Evolutionary conservation across 2,113 vertebrate species (phyloP), one percentile per base, ranked within the genome.

Genomic region (Malurus alboscapulatus): DNA sequence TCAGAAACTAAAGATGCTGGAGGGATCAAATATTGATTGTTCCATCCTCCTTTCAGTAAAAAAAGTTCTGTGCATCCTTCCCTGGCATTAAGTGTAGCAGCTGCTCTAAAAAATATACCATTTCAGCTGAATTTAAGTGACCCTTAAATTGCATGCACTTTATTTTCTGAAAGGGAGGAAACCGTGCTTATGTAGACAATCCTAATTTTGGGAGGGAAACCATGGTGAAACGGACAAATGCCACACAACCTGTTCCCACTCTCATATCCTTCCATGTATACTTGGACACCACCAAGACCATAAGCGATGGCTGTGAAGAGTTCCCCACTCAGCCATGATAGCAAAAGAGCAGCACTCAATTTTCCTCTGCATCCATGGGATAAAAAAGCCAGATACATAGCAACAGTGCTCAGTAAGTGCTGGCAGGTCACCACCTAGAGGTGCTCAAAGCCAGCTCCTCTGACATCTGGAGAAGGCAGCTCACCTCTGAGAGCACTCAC

Each of bases 401-500:
- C 53, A 59, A 57, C 4, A 38, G 18, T 3, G 2, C 17, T 59
- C 61, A 75, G 38, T 17, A 73, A 89, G 51, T 53, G 62, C 38
- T 73, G 72, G 59, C 71, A 83, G 67, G 62, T 83, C 84, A 94
- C 81, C 82, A 88, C 44, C 13, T 42, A 91, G 75, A 83, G 82
- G 67, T 90, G 94, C 91, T 94, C 84, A 85, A 83, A 82, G 44
- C 36, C 79, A 76, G 32, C 55, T 76, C 65, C 51, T 71, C 58
- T 19, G 75, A 36, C 47, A 53, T 73, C 57, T 34, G 45, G 20
- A 36, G 19, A 24, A 67, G 44, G 66, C 51, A 59, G 30, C 51
- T 77, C 50, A 74, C 51, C 50, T 80, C 40, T 2, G 7, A 72
- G 38, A 85, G 51, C 1, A 12, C 42, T 48, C 58, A 65, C 19